These are phyloP conservation scores for Microtus montanus DNA, from an alignment of 2,113 vertebrate species.

Conservation along the genomic window DNA sequence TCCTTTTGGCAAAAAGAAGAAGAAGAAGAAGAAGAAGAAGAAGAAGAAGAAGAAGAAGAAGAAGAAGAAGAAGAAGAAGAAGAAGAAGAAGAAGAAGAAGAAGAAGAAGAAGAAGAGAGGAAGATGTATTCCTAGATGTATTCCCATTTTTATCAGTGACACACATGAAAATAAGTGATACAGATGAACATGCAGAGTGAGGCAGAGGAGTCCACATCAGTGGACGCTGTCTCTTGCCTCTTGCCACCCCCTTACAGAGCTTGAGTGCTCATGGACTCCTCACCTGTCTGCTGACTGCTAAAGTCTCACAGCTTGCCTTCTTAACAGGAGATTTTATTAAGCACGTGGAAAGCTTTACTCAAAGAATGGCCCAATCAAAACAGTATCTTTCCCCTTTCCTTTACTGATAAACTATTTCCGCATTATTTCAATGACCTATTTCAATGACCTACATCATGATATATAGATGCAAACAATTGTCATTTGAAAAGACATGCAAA, in stretches of 20 bases:
- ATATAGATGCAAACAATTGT: neutral
- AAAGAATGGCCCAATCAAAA: neutral
- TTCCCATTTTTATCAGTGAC: neutral
- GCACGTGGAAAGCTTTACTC: neutral
- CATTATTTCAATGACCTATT: neutral
- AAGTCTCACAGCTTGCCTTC: neutral
- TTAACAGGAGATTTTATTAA: neutral
- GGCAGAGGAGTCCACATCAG: neutral
- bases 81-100: no score
- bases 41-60: no score
- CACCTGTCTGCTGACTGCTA: neutral
- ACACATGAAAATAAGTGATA: no score
- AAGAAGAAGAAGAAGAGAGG: no score
- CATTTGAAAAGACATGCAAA: conserved; percentile 6
- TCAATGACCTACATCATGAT: neutral
- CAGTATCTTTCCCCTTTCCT: neutral
- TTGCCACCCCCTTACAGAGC: neutral
- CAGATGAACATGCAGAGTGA: rapidly evolving
- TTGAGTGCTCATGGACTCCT: neutral
- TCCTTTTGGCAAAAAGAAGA: neutral
- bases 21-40: no score
- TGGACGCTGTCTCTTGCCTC: neutral
- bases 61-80: no score
- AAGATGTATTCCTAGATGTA: neutral
- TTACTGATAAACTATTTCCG: neutral